These are phyloP conservation scores for Natator depressus DNA, from an alignment of 2,113 vertebrate genomes.

Conservation along the genomic window DNA sequence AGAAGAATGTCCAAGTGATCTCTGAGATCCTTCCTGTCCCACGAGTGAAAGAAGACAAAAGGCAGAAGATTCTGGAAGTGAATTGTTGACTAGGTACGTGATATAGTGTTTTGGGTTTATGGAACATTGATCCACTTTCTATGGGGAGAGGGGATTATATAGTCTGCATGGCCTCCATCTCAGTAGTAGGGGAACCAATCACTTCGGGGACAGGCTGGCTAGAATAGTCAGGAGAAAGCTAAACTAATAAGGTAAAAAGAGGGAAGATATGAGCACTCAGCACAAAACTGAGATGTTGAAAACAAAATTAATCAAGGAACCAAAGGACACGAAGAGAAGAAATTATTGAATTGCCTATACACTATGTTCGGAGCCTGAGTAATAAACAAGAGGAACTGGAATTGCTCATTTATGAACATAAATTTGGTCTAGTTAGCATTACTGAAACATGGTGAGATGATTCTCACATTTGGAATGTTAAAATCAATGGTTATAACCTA, in stretches of 20 bases:
- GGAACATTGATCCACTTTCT: background rate
- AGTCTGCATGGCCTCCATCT: background rate
- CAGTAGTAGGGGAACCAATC: no score
- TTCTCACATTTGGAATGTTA: background rate
- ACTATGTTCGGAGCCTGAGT: background rate
- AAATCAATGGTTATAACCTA: background rate
- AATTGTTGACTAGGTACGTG: background rate
- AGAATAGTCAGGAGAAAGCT: background rate
- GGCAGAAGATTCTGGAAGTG: background rate
- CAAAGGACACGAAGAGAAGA: background rate
- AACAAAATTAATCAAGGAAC: background rate
- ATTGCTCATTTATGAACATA: background rate
- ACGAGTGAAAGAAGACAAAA: background rate
- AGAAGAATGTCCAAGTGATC: background rate
- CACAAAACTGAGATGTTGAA: background rate
- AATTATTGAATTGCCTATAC: background rate
- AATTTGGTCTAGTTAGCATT: background rate
- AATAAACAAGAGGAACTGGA: background rate
- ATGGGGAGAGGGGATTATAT: no score
- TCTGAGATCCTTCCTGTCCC: background rate
- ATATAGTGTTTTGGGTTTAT: background rate
- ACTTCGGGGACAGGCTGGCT: background rate
- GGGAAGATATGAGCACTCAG: background rate
- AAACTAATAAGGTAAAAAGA: background rate
- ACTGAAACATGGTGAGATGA: background rate